Base-by-base conservation (phyloP, 2,797 vertebrate species). In the Borostomias antarcticus region DNA sequence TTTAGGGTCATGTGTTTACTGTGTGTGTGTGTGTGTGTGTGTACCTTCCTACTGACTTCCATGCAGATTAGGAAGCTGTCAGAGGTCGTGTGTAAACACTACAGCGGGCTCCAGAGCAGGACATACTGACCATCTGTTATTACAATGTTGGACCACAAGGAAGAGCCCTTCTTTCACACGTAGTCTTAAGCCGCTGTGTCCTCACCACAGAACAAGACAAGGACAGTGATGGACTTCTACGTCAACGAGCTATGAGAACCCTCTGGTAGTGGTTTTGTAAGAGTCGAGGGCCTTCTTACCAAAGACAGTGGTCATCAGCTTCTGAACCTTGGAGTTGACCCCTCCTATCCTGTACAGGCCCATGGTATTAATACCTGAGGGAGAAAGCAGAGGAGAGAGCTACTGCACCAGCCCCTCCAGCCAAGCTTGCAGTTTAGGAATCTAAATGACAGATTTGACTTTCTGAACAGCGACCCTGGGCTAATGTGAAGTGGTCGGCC, bases 281-380 rank as follows among this genome's bases (percentile, higher is more conserved):
- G n/a, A n/a, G n/a, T n/a, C 30, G 33, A 6, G 30, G 40, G 58
- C 13, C 40, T 32, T 74, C 94, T 94, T 93, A 98, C 98, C 96
- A 87, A 99, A 99, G 43, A 94, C 87, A 2, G 95, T 96, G 30
- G 92, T 95, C 97, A 99, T 98, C 77, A 99, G 90, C 82, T 95
- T 96, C 87, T 99, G 97, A 1, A 99, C 97, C 88, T 98, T 99
- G 52, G 97, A 99, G 82, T 98, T 99, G 60, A 99, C 97, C 0
- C 97, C 97, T 73, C 96, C 96, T 74, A 97, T 98, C 86, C 97
- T 93, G 89, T 99, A 99, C 25, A 99, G 90, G 0, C 97, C 97
- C 89, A 98, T 90, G 37, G 95, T 94, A 52, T 93, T 96, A 75
- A 99, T 94, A 32, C 96, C 97, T 98, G 70, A 2, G 15, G 51